Conservation (phyloP, 2,888 invertebrate genomes). For the Prosopocoilus inquinatus region DNA sequence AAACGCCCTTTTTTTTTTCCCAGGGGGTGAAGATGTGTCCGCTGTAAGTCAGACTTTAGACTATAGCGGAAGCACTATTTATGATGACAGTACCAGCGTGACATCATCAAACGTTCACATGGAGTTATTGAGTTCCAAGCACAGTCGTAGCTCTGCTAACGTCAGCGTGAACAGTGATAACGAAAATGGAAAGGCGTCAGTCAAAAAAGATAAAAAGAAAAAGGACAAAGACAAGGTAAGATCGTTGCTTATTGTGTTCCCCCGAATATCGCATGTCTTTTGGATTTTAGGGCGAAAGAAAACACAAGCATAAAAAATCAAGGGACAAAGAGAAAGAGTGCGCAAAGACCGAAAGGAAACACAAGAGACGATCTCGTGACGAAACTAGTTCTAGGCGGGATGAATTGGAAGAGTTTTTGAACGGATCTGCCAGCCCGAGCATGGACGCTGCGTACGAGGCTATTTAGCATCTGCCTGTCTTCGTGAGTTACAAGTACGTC, state of each 20-base stretch:
- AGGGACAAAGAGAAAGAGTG: conserved; percentile 52
- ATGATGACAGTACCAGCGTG: conserved; percentile 55
- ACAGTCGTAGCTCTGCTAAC: conserved; percentile 56
- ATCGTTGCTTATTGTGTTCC: background rate
- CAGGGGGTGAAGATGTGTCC: conserved; percentile 52
- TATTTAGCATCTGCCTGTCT: conserved; percentile 48
- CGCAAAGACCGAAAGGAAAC: conserved; percentile 48
- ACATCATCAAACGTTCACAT: conserved; percentile 58
- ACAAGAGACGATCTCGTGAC: conserved; percentile 50
- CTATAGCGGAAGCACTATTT: conserved; percentile 53
- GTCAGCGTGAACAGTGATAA: conserved; percentile 56
- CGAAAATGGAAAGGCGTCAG: conserved; percentile 42
- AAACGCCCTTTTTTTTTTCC: conserved; percentile 1
- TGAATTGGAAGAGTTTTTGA: conserved; percentile 64
- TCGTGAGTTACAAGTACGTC: conserved; percentile 10
- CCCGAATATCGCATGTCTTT: too few species aligned
- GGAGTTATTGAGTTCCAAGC: conserved; percentile 57
- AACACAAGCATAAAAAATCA: conserved; percentile 52
- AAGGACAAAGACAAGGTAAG: conserved; percentile 52
- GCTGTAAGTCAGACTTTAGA: conserved; percentile 52
- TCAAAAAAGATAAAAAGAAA: conserved; percentile 43
- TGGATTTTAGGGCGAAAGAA: conserved; percentile 41
- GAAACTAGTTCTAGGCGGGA: conserved; percentile 50
- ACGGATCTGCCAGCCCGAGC: conserved; percentile 55
- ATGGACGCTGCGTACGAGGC: conserved; percentile 61